Evolutionary conservation across 2,113 vertebrate species (phyloP).

Genomic region (Cyrtonyx montezumae): DNA sequence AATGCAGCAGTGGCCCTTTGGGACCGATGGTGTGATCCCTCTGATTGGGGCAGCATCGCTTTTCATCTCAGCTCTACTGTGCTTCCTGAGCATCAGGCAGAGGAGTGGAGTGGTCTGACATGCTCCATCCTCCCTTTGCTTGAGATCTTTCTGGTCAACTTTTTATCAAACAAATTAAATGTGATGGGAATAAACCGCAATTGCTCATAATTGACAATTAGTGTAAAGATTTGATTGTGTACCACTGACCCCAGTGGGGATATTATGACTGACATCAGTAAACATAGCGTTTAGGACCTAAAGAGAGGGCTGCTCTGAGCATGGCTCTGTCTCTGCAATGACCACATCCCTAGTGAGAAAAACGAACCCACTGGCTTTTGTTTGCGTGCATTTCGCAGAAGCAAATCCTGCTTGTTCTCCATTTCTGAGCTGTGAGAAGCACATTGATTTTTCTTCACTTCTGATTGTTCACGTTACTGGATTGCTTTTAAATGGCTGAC

Average conservation of each 20-base stretch:
- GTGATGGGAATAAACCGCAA: neutral
- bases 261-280: accelerated
- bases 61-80: neutral
- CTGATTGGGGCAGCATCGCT: neutral
- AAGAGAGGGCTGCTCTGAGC: neutral
- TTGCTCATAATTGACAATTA: neutral
- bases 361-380: slow-evolving; percentile 36
- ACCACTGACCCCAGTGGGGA: neutral
- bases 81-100: accelerated
- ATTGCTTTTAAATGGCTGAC: slow-evolving; percentile 75
- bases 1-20: neutral
- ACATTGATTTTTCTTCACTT: slow-evolving; percentile 76
- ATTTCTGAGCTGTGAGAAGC: slow-evolving; percentile 60
- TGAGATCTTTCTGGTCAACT: neutral
- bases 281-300: neutral
- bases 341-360: neutral
- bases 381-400: slow-evolving; percentile 35
- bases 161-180: neutral
- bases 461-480: slow-evolving; percentile 73
- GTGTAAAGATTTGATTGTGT: neutral
- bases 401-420: slow-evolving; percentile 72
- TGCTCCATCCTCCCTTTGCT: neutral
- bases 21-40: neutral
- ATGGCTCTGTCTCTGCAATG: neutral
- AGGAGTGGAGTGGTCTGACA: neutral